Evolutionary conservation across 1,140 invertebrate species (phyloP), one percentile per base, ranked within the genome.

Genomic region (Chironomus striatipennis): DNA sequence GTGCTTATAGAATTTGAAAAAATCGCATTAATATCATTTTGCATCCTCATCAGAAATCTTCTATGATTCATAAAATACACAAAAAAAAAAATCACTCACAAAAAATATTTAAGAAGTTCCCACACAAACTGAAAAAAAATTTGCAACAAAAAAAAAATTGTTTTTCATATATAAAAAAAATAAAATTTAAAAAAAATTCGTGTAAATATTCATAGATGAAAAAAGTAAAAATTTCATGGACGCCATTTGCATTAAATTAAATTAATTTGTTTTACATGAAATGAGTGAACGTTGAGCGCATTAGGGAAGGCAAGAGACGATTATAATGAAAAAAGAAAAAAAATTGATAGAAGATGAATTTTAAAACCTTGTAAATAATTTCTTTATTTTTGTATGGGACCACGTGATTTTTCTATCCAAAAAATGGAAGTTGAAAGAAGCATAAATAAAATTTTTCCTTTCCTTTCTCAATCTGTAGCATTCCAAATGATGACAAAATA

Each of bases 361-460:
- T 70, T 70, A 70, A n/a, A 70, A 70, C 65, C 65, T 57, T 70
- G 65, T 70, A 70, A 70, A 70, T 70, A 70, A 20, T 70, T 70
- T 70, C 65, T 70, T 70, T 70, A 70, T 70, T 70, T 70, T 70
- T 70, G 65, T 70, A 70, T 70, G 65, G 65, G 65, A 70, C 65
- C 65, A 70, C 65, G 65, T 70, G 65, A 70, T 70, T 70, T 67
- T 70, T 57, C 47, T 57, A 57, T 57, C 47, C 12, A 57, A 57
- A 57, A 57, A 57, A 34, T 34, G 24, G 24, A 34, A 34, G 24
- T 34, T 34, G 24, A 34, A 34, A 34, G 24, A 34, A 34, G 5
- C 24, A 34, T 34, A 34, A 34, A n/a, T n/a, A n/a, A 34, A 34
- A 34, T 34, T 34, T 57, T 57, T 47, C 15, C 15, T 47, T 10